Percentiles rank a stretch among this genome's conserved stretches.
phyloP scores from a whole-genome alignment of 2,797 vertebrate species.

The Darevskia mixta region DNA sequence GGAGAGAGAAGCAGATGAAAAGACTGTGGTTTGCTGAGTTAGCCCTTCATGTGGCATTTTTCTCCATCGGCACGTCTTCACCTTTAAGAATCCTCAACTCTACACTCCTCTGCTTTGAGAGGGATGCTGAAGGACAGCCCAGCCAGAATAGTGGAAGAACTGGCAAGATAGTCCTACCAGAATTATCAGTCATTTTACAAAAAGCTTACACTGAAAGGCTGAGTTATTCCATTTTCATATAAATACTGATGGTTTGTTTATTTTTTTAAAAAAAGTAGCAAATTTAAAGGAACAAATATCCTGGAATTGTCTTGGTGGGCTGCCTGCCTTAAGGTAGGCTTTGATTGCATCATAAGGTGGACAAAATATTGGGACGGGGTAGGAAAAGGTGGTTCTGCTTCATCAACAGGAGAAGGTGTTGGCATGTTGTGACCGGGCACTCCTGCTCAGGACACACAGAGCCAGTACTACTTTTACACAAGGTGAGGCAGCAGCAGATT shows the following conservation, averaged over 20 bases:
- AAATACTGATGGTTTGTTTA: background rate
- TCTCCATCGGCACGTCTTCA: background rate
- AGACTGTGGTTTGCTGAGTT: background rate
- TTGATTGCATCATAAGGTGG: background rate
- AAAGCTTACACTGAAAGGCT: background rate
- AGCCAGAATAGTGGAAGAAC: background rate
- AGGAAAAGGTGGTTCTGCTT: background rate
- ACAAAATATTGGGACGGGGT: background rate
- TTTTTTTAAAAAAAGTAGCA: too few species aligned
- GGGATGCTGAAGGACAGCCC: too few species aligned
- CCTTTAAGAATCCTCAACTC: background rate
- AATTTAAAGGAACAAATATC: background rate
- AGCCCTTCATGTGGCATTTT: background rate
- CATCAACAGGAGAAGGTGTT: background rate
- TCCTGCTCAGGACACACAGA: background rate
- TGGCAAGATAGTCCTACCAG: background rate
- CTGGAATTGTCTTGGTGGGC: background rate
- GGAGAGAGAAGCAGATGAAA: background rate
- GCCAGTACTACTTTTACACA: background rate
- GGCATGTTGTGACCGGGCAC: background rate
- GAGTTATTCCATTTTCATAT: background rate
- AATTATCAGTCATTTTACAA: background rate
- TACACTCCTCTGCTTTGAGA: background rate
- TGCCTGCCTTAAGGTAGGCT: background rate
- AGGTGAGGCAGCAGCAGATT: background rate